phyloP scores from a whole-genome alignment of 2,113 vertebrate genomes.

The Lonchura striata region DNA sequence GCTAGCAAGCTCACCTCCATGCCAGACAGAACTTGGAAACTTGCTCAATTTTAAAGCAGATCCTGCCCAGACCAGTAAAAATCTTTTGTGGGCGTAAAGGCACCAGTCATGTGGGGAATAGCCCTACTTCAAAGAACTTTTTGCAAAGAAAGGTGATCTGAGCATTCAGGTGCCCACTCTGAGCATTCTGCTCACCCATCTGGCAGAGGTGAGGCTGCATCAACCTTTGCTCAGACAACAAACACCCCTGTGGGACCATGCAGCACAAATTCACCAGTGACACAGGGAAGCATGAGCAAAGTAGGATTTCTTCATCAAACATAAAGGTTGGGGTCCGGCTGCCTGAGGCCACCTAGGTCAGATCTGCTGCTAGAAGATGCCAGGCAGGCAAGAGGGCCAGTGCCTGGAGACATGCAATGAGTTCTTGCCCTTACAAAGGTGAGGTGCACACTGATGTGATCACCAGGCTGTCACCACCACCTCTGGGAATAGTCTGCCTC shows the following conservation, averaged over 20 bases:
- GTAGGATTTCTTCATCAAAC: background rate
- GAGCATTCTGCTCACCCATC: background rate
- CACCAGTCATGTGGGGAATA: background rate
- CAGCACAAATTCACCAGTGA: background rate
- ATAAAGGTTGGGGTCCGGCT: background rate
- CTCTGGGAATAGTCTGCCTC: background rate
- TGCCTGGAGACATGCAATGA: accelerated
- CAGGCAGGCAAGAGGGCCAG: background rate
- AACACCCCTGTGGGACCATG: accelerated
- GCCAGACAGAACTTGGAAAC: background rate
- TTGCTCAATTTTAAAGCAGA: background rate
- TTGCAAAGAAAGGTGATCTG: background rate
- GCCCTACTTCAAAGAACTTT: background rate
- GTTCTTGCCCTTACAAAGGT: background rate
- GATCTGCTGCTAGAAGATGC: background rate
- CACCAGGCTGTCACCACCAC: background rate
- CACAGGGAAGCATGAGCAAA: background rate
- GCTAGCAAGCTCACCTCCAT: background rate
- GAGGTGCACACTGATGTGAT: background rate
- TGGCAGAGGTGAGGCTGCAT: background rate
- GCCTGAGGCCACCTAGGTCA: accelerated
- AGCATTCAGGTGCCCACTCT: background rate
- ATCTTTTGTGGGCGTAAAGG: background rate
- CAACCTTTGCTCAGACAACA: background rate
- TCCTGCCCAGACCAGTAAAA: background rate